Evolutionary conservation across 37 sponge, comb jelly and placozoan species (phyloP), one percentile per base, ranked within the genome.

Genomic region (Diacarnus erythraeanus): DNA sequence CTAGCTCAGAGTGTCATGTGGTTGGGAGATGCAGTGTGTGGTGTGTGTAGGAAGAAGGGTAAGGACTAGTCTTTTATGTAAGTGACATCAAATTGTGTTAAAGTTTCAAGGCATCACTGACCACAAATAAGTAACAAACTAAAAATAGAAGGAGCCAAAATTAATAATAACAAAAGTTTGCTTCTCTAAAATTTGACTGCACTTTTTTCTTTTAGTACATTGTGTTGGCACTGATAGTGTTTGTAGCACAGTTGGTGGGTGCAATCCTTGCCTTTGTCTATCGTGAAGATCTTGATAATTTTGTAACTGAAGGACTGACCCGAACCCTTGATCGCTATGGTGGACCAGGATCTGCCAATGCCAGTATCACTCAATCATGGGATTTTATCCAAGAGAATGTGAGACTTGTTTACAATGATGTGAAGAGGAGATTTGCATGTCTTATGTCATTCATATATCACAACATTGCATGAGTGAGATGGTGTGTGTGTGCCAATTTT

Each of bases 261-360:
- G 90, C 81, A 6, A 80, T 89, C 39, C 74, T 89, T 0, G 77
- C 70, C 0, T 84, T 80, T 37, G 81, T 84, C 61, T 89, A 78
- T 38, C 69, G 90, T 0, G 73, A 47, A 18, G 51, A 61, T 51
- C 72, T 67, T 4, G 29, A 30, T 1, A 30, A 25, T 2, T 23
- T 87, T 0, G 71, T 87, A 0, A 20, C 25, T 0, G 35, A 58
- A 6, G 71, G 60, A 10, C 70, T 87, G 12, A 71, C 0, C 29
- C 1, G 27, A 0, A 76, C 88, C 4, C 39, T 81, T 26, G 3
- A 17, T 6, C 59, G 69, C 43, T 76, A 80, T 56, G 44, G 65
- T 41, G 67, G 69, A 35, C 2, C 38, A 0, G 38, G 25, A 22
- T 8, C 56, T 38, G 18, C 69, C 22, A 47, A 67, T 8, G 6